Percentiles rank a stretch among this genome's conserved stretches.
phyloP scores from a whole-genome alignment of 2,113 vertebrate genomes.

The Ifrita kowaldi region DNA sequence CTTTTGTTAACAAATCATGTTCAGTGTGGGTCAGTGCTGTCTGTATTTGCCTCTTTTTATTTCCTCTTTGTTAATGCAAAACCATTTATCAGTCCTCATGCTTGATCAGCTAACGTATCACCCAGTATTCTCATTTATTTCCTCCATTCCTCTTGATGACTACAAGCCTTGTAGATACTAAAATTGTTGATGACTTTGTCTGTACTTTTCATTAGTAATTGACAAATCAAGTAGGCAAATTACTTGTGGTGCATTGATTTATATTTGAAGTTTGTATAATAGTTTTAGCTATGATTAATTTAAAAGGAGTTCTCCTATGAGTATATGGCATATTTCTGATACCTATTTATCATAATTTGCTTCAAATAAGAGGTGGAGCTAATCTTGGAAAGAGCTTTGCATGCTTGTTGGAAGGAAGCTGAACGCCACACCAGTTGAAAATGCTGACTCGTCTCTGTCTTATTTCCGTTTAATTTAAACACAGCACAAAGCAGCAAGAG shows the following conservation, averaged over 20 bases:
- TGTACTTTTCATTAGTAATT: not conserved
- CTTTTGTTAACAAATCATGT: not conserved
- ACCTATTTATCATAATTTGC: not conserved
- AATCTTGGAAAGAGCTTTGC: not conserved
- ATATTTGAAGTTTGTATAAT: not conserved
- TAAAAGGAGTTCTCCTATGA: not conserved
- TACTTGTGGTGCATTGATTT: not conserved
- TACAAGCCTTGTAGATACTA: not conserved
- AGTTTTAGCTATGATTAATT: not conserved
- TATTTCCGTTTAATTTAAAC: not conserved
- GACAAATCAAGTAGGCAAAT: not conserved
- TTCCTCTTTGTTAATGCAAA: not conserved
- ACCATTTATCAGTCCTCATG: not conserved
- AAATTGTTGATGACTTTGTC: not conserved
- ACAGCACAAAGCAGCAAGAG: not conserved
- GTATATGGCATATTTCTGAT: not conserved
- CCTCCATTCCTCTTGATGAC: not conserved
- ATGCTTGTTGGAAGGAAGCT: not conserved
- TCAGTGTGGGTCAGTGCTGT: accelerated
- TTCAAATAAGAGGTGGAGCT: not conserved
- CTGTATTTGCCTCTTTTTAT: not conserved
- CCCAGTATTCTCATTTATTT: not conserved
- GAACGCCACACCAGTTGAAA: not conserved
- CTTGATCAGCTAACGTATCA: not conserved
- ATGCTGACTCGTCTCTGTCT: not conserved